Evolutionary conservation across 2,113 vertebrate genomes (phyloP).

Genomic region (Charina bottae): DNA sequence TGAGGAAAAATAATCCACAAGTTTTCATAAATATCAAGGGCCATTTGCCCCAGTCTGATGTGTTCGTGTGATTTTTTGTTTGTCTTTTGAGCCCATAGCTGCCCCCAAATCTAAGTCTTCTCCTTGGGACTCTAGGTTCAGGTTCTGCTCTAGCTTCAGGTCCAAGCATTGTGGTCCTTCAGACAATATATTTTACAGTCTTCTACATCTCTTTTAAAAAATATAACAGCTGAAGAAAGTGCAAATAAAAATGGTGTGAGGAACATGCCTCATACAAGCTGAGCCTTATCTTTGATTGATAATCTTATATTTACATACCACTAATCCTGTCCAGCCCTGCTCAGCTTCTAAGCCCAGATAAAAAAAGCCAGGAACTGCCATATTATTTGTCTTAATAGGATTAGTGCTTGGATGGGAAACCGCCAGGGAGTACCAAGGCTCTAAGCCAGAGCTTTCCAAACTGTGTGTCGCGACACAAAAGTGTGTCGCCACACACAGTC

Average conservation of each 20-base stretch:
- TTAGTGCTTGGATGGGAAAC: neutral
- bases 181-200: neutral
- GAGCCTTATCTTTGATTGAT: neutral
- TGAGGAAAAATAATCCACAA: neutral
- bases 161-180: neutral
- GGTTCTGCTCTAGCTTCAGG: neutral
- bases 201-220: neutral
- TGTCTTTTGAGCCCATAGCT: neutral
- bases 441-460: no score
- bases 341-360: neutral
- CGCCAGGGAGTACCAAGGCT: neutral
- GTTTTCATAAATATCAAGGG: neutral
- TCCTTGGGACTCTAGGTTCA: neutral
- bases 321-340: no score
- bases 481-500: no score
- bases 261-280: neutral
- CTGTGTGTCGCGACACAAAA: no score
- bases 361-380: neutral
- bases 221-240: neutral
- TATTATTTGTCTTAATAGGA: neutral
- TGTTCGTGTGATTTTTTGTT: neutral
- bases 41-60: neutral
- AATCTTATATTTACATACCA: neutral
- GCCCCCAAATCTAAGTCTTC: neutral
- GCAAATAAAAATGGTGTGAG: neutral